Conservation (phyloP, 1,140 invertebrate species). For the Pemphigus obesinymphae region DNA sequence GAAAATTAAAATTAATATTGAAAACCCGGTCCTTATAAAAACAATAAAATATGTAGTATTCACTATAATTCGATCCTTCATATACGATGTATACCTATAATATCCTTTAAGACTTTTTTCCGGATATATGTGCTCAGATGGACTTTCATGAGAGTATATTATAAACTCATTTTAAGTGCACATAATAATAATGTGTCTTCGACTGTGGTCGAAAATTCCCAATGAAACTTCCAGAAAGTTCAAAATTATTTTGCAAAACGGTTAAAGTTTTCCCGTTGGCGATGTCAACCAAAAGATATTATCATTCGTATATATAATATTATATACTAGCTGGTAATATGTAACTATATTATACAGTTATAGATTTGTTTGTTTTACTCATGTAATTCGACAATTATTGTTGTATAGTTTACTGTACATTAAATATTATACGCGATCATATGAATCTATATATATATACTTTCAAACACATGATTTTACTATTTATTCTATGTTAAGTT, state of each 20-base stretch:
- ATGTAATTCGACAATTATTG: not conserved
- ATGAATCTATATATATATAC: too few relatives aligned
- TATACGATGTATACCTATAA: too few relatives aligned
- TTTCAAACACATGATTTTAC: not conserved
- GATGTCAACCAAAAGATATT: not conserved
- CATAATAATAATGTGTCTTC: constrained; percentile 1
- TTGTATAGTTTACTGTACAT: not conserved
- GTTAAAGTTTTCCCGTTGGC: not conserved
- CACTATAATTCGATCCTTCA: too few relatives aligned
- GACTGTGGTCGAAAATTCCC: not conserved
- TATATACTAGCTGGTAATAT: too few relatives aligned
- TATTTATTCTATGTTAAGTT: not conserved
- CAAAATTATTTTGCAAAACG: not conserved
- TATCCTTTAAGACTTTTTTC: too few relatives aligned
- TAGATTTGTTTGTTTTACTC: not conserved
- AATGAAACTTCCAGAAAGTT: not conserved
- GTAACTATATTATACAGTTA: not conserved
- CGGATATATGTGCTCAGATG: too few relatives aligned
- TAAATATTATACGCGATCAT: not conserved
- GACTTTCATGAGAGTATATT: not conserved
- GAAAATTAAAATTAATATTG: too few relatives aligned
- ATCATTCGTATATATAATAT: not conserved
- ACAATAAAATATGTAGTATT: too few relatives aligned
- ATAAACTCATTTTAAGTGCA: not conserved
- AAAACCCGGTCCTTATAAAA: too few relatives aligned